Base-by-base conservation (phyloP, 2,888 invertebrate species). In the Drosophila multiciliata region DNA sequence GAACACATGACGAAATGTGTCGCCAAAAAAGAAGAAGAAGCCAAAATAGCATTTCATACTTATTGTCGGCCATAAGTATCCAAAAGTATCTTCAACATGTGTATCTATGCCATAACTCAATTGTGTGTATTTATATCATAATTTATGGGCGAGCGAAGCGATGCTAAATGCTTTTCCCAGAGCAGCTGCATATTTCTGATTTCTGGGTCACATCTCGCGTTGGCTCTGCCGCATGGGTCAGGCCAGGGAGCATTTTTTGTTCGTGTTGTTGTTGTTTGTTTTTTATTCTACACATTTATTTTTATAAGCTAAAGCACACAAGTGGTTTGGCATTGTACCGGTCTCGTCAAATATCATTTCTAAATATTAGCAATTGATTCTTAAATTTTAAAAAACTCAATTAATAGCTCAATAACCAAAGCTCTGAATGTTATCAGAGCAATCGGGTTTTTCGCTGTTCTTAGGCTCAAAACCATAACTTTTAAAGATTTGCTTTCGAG, bases 1-100 rank as follows among this genome's bases (percentile, higher is more conserved):
- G 11, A 23, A 52, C 57, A 35, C 50, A 49, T 61, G 68, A 58
- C 61, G 64, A 66, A 60, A 69, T 77, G 42, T 87, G 89, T 87
- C 89, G 89, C 75, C 75, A 86, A 87, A 88, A 77, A 67, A 77
- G 64, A 62, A 35, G 2, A 49, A 9, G 26, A 29, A 55, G 38
- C 15, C 15, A 36, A 53, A 67, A 59, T 64, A 63, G 40, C 63
- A 17, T 42, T 42, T 42, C n/a, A 42, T 7, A 12, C 42, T 45
- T 45, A 20, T 45, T 23, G 45, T 26, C 49, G 23, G 17, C 53
- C 54, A 54, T 55, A 63, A 68, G 78, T 60, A 73, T 77, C 72
- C 49, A 50, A 55, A 69, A 66, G 73, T 78, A 78, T 73, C 54
- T 62, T 62, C 5, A 78, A 61, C 73, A 77, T 78, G 54, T 78